A percentile compares a stretch with the other conserved stretches of the same genome.
These are phyloP conservation scores for Axinella damicornis DNA, from an alignment of 37 sponge, comb jelly and placozoan genomes.

Conservation along the genomic window DNA sequence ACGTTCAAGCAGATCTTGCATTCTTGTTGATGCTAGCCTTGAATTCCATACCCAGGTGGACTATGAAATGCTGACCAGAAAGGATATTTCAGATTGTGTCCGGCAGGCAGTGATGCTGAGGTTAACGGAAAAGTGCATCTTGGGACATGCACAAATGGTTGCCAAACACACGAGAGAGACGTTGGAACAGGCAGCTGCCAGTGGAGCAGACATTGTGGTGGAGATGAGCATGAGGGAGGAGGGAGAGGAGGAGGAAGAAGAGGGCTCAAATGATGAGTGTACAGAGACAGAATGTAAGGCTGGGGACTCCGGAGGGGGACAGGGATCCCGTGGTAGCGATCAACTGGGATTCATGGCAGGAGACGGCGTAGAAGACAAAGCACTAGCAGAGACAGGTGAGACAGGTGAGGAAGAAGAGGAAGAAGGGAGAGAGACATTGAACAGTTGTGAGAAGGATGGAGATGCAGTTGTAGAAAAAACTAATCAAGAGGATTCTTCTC, in stretches of 20 bases:
- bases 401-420: neutral
- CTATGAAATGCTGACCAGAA: neutral
- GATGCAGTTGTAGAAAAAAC: neutral
- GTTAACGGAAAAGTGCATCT: constrained; percentile 53
- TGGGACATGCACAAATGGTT: neutral
- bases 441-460: neutral
- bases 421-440: neutral
- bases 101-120: constrained; percentile 41
- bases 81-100: neutral
- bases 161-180: too few species aligned
- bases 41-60: too few species aligned
- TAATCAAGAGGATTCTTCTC: neutral
- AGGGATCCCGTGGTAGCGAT: neutral
- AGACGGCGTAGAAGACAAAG: neutral
- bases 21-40: too few species aligned
- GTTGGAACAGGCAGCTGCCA: too few species aligned
- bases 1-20: too few species aligned
- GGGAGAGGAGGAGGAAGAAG: neutral
- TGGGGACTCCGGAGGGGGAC: neutral
- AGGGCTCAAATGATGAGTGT: neutral
- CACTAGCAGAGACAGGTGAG: neutral
- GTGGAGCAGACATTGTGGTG: neutral
- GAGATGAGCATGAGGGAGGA: neutral
- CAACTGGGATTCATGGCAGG: neutral
- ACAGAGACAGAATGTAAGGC: neutral